phyloP scores from a whole-genome alignment of 2,797 vertebrate genomes.

The Peromyscus nudipes region DNA sequence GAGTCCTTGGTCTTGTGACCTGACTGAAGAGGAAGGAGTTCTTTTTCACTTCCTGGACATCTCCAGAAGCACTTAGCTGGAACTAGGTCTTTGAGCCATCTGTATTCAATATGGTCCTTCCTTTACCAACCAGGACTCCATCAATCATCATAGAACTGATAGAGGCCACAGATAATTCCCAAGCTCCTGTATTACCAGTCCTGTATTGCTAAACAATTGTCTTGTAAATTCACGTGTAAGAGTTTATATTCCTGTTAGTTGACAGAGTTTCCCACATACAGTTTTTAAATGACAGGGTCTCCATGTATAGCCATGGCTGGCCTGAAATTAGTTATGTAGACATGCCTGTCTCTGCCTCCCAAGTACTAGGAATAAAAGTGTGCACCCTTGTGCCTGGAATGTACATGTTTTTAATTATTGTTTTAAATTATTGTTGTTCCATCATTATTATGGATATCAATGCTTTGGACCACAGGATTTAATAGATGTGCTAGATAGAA shows the following conservation, averaged over 20 bases:
- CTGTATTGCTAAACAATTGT: background rate
- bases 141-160: background rate
- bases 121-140: background rate
- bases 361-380: background rate
- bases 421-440: conserved; percentile 14
- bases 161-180: background rate
- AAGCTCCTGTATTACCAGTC: background rate
- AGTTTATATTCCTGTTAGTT: conserved; percentile 7
- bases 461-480: background rate
- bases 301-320: background rate
- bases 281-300: background rate
- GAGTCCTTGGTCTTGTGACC: background rate
- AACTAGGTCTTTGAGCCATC: background rate
- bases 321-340: background rate
- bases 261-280: background rate
- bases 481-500: conserved; percentile 21
- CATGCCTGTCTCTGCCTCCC: background rate
- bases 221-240: background rate
- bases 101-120: background rate
- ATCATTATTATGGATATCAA: background rate
- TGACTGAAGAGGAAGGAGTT: background rate
- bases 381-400: background rate
- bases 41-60: background rate
- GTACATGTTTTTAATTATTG: background rate
- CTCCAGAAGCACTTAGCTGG: background rate